Evolutionary conservation across 2,797 vertebrate species (phyloP).

Genomic region (Sebastes melanostomus): DNA sequence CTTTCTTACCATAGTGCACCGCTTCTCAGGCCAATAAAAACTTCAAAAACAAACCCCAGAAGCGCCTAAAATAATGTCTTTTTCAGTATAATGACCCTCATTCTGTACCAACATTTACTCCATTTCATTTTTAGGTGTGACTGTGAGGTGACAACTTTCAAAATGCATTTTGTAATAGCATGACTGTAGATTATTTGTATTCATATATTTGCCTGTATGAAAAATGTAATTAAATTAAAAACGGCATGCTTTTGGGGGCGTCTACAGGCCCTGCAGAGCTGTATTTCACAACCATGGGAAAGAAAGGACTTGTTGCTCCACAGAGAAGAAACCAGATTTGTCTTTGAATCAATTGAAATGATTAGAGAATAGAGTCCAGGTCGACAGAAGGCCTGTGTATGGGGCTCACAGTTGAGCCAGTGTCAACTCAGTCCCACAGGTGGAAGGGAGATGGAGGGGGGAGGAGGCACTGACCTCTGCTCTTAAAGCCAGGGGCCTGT

Average conservation of each 20-base stretch:
- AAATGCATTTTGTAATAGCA: neutral
- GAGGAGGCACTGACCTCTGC: conserved; percentile 92
- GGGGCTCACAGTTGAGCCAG: conserved; percentile 11
- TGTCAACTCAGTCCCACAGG: conserved; percentile 49
- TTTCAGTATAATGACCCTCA: neutral
- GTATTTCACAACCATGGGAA: neutral
- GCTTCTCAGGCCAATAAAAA: neutral
- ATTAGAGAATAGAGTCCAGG: conserved; percentile 13
- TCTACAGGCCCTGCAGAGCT: conserved; percentile 2
- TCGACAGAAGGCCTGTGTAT: conserved; percentile 23
- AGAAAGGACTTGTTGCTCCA: neutral
- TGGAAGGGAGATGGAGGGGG: conserved; percentile 72
- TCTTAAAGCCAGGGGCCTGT: conserved; percentile 91
- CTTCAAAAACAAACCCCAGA: conserved; percentile 18
- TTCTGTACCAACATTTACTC: neutral
- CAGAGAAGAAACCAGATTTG: conserved; percentile 4
- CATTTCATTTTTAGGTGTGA: neutral
- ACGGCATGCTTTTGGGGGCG: neutral
- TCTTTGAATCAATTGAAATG: neutral
- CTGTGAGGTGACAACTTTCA: neutral
- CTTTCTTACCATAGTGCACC: neutral
- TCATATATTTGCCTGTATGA: neutral
- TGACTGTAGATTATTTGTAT: neutral
- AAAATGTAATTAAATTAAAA: neutral
- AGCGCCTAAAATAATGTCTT: neutral